Evolutionary conservation across 2,113 vertebrate genomes (phyloP).

Genomic region (Psittacula cyanocephala): DNA sequence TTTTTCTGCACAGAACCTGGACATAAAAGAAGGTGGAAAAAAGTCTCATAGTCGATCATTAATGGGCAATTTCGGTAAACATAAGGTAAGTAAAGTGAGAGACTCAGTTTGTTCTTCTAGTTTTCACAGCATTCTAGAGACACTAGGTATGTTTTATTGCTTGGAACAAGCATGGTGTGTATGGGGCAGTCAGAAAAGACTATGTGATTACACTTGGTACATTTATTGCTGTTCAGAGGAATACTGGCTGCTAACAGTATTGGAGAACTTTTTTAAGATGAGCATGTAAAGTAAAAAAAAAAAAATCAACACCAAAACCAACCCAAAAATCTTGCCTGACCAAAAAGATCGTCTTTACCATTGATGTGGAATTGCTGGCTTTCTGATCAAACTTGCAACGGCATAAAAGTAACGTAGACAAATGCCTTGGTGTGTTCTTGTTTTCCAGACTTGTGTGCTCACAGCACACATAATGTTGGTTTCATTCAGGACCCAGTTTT

Average conservation of each 20-base stretch:
- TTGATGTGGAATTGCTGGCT: background rate
- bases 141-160: background rate
- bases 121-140: background rate
- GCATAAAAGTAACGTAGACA: background rate
- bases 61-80: slow-evolving; percentile 88
- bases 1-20: slow-evolving; percentile 80
- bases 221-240: background rate
- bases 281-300: background rate
- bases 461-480: background rate
- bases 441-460: background rate
- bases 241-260: background rate
- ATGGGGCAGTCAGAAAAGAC: background rate
- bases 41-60: slow-evolving; percentile 90
- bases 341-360: background rate
- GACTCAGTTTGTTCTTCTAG: background rate
- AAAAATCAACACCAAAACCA: background rate
- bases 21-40: slow-evolving; percentile 85
- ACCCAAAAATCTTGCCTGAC: background rate
- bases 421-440: background rate
- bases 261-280: background rate
- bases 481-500: background rate
- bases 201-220: background rate
- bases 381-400: background rate
- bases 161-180: background rate
- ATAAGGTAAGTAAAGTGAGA: slow-evolving; percentile 83